A percentile compares a stretch with the other conserved stretches of the same genome.
Conservation (phyloP, 2,888 invertebrate genomes). For the Cheilosia grossa region DNA sequence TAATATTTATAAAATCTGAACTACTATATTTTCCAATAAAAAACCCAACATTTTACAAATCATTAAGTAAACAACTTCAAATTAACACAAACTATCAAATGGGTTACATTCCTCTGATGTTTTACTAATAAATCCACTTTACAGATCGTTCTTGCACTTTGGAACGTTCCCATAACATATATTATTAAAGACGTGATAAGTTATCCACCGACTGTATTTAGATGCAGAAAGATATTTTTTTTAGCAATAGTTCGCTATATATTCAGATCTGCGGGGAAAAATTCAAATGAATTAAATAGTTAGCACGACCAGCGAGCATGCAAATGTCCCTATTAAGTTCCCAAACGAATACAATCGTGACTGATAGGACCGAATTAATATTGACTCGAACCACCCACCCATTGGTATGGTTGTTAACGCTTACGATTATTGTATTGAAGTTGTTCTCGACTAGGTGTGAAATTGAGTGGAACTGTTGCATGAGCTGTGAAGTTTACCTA, state of each 20-base stretch:
- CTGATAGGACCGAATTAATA: neutral
- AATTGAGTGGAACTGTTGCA: neutral
- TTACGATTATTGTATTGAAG: neutral
- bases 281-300: neutral
- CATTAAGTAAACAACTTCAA: too few species aligned
- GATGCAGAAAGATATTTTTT: neutral
- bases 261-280: neutral
- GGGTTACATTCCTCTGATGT: too few species aligned
- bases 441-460: neutral
- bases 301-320: neutral
- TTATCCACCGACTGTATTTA: neutral
- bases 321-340: neutral
- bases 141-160: too few species aligned
- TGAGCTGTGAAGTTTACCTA: neutral
- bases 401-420: neutral
- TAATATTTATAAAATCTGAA: too few species aligned
- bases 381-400: neutral
- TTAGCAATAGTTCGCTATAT: neutral
- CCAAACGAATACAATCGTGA: neutral
- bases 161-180: too few species aligned
- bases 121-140: too few species aligned
- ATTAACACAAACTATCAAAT: too few species aligned
- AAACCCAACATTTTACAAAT: too few species aligned
- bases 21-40: too few species aligned
- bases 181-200: neutral